These are phyloP conservation scores for Xanthorhoe designata DNA, from an alignment of 2,888 invertebrate species.

Conservation along the genomic window DNA sequence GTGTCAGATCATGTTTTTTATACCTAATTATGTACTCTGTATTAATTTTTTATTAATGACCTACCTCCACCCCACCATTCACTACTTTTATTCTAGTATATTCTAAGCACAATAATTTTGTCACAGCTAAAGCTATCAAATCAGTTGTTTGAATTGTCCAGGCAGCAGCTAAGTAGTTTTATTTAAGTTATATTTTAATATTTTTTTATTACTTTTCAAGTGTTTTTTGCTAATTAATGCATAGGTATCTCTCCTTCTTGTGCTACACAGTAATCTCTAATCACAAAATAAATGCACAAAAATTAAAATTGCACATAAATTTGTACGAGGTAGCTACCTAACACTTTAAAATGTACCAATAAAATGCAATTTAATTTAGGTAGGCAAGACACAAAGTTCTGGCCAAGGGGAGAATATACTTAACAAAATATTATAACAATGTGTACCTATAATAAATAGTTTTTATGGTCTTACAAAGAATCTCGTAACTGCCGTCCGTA, in stretches of 20 bases:
- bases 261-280: background rate
- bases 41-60: slow-evolving; percentile 9
- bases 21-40: slow-evolving; percentile 3
- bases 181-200: background rate
- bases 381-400: no score
- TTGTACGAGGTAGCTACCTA: no score
- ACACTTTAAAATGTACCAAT: no score
- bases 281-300: background rate
- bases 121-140: background rate
- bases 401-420: no score
- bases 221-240: no score
- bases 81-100: background rate
- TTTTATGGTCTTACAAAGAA: slow-evolving; percentile 26
- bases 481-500: slow-evolving; percentile 44
- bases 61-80: slow-evolving; percentile 33
- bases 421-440: no score
- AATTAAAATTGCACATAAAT: background rate
- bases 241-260: no score
- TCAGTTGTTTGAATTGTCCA: background rate
- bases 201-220: background rate
- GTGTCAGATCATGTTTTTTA: slow-evolving; percentile 27
- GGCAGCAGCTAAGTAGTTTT: background rate
- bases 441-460: background rate
- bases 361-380: background rate
- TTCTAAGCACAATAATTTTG: background rate